These are phyloP conservation scores for Echinops telfairi DNA, from an alignment of 2,113 vertebrate genomes.

Conservation along the genomic window DNA sequence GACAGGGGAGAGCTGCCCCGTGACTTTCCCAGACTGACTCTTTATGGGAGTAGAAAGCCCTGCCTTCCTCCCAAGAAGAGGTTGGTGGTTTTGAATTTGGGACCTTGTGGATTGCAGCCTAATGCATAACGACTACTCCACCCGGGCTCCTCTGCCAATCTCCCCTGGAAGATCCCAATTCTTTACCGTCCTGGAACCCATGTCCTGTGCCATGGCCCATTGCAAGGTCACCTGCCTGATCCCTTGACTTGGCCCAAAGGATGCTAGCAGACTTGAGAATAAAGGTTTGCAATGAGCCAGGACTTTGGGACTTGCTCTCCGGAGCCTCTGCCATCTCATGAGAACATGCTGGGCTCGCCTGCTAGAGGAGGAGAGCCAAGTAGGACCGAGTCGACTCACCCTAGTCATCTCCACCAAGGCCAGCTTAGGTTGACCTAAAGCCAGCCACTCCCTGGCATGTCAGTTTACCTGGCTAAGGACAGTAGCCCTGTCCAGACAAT, in stretches of 20 bases:
- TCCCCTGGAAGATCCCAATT: too few species aligned
- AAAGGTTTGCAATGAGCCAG: not conserved
- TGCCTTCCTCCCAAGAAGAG: too few species aligned
- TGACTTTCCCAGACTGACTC: too few species aligned
- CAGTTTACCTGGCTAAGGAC: not conserved
- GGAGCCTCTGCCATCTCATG: not conserved
- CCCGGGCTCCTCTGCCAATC: too few species aligned
- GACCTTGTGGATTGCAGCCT: too few species aligned
- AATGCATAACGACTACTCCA: too few species aligned
- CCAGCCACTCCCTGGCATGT: not conserved
- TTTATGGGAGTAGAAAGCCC: too few species aligned
- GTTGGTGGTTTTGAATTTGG: too few species aligned
- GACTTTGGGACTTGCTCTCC: not conserved
- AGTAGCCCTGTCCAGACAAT: not conserved
- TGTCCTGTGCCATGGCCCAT: not conserved
- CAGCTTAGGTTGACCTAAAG: not conserved
- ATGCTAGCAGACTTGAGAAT: not conserved
- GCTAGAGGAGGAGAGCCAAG: not conserved
- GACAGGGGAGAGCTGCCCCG: too few species aligned
- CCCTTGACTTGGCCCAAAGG: not conserved
- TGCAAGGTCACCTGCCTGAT: not conserved
- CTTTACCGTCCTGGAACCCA: not conserved
- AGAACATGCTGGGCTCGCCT: not conserved
- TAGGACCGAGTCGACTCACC: not conserved
- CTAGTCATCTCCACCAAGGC: not conserved